These are phyloP conservation scores for Hypomecis punctinalis DNA, from an alignment of 2,888 invertebrate genomes.

Conservation along the genomic window DNA sequence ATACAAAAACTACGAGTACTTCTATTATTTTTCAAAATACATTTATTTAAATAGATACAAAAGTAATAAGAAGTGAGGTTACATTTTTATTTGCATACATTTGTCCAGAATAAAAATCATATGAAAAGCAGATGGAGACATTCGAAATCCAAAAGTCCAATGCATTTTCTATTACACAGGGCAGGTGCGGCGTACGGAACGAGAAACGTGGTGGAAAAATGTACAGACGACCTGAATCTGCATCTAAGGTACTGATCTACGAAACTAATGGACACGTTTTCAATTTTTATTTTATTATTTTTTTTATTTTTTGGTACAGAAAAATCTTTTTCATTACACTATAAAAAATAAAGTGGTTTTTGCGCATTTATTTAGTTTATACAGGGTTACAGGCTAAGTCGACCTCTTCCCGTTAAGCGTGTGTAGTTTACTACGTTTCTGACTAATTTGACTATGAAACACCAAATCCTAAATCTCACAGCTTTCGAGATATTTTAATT, in stretches of 20 bases:
- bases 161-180: conserved; percentile 29
- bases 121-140: conserved; percentile 1
- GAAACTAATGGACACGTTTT: conserved; percentile 5
- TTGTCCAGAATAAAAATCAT: neutral
- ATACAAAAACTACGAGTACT: no score
- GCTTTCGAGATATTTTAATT: no score
- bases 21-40: no score
- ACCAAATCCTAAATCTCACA: no score
- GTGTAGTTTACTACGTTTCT: no score
- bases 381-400: no score
- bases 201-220: conserved; percentile 20
- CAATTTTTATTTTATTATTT: neutral
- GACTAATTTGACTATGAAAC: no score
- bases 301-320: neutral
- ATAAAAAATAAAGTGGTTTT: no score
- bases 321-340: no score
- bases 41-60: neutral
- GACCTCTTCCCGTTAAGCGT: no score
- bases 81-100: neutral
- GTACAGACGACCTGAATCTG: conserved; percentile 14
- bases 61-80: neutral
- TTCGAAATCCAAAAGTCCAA: conserved; percentile 17
- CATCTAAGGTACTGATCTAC: conserved; percentile 5
- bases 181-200: conserved; percentile 25
- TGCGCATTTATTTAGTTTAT: no score